A percentile compares a stretch with the other conserved stretches of the same genome.
Evolutionary conservation across 2,888 invertebrate genomes (phyloP).

Genomic region (Drosophila mettleri): DNA sequence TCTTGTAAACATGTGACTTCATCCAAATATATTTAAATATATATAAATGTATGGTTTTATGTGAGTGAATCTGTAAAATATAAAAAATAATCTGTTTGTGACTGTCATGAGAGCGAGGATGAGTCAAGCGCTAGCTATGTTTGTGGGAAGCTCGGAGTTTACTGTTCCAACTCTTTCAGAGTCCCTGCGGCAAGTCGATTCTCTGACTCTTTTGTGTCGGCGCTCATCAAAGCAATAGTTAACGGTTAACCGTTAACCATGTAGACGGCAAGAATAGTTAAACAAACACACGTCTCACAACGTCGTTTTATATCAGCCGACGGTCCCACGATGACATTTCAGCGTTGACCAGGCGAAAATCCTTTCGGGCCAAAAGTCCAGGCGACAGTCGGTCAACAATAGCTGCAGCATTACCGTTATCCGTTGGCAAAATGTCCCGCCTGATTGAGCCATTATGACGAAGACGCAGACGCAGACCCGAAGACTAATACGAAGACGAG

Average conservation of each 20-base stretch:
- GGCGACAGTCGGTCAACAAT: constrained; percentile 61
- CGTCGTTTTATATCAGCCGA: constrained; percentile 65
- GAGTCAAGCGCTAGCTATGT: not conserved
- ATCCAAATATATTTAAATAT: not conserved
- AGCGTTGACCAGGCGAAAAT: constrained; percentile 54
- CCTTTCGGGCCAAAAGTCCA: constrained; percentile 43
- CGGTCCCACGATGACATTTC: constrained; percentile 53
- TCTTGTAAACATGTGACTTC: too few relatives aligned
- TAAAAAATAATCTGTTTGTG: not conserved
- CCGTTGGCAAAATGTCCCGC: constrained; percentile 39
- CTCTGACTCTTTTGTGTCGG: constrained; percentile 39
- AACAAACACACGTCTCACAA: constrained; percentile 50
- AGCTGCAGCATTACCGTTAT: constrained; percentile 37
- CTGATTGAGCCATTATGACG: constrained; percentile 78
- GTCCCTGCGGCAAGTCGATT: not conserved
- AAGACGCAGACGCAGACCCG: constrained; percentile 17
- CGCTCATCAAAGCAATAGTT: constrained; percentile 36
- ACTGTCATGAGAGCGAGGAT: not conserved
- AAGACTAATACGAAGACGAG: constrained; percentile 39
- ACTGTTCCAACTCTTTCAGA: constrained; percentile 5
- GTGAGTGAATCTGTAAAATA: not conserved
- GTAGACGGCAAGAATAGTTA: constrained; percentile 51
- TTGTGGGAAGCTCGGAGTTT: constrained; percentile 3
- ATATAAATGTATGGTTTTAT: not conserved
- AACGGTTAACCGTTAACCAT: constrained; percentile 26